Conservation (phyloP, 2,797 vertebrate genomes). For the Xiphorhynchus erythropygius region DNA sequence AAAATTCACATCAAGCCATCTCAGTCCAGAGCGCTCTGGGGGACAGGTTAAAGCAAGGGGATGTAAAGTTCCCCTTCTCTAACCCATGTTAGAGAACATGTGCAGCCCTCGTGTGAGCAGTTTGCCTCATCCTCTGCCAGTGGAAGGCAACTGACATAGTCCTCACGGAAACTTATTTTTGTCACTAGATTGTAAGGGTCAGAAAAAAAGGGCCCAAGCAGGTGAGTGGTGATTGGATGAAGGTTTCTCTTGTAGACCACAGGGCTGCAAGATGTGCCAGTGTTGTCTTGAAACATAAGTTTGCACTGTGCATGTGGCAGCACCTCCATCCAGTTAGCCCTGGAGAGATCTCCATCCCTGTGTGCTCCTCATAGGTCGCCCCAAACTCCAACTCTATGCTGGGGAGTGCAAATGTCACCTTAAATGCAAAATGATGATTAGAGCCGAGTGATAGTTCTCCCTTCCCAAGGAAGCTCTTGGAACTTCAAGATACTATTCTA, state of each 20-base stretch:
- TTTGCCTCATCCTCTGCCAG: background rate
- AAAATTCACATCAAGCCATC: background rate
- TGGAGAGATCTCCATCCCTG: background rate
- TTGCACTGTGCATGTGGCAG: background rate
- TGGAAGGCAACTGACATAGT: background rate
- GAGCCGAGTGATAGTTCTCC: background rate
- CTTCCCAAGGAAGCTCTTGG: background rate
- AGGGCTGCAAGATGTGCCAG: background rate
- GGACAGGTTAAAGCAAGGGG: background rate
- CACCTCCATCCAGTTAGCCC: background rate
- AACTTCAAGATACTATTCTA: background rate
- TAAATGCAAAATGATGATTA: background rate
- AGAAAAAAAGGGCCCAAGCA: background rate
- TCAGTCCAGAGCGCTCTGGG: background rate
- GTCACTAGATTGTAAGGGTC: background rate
- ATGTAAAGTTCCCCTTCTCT: background rate
- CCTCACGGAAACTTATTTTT: background rate
- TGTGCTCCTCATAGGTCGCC: background rate
- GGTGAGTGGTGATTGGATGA: background rate
- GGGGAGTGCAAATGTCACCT: background rate
- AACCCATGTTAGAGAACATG: fast-evolving
- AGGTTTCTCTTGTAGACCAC: background rate
- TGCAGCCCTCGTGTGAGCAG: background rate
- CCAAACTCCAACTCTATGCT: background rate
- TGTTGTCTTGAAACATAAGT: background rate